Conservation (phyloP, 2,888 invertebrate genomes). For the Troides aeacus region DNA sequence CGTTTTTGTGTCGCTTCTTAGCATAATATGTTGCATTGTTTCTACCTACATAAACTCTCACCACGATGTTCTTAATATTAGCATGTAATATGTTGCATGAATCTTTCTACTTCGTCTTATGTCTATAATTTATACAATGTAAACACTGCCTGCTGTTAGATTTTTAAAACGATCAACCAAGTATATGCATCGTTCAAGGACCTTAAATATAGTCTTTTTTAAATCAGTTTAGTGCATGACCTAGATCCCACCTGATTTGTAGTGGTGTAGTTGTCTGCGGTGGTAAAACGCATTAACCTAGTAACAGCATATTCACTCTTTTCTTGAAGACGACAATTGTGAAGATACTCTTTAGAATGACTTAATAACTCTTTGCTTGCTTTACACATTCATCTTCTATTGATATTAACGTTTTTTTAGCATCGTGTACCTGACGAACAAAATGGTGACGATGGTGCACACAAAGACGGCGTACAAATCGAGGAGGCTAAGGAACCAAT, state of each 20-base stretch:
- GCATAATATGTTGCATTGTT: conserved; percentile 25
- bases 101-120: not conserved
- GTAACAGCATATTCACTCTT: too few species aligned
- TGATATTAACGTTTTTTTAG: conserved; percentile 43
- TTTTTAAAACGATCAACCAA: too few species aligned
- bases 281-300: too few species aligned
- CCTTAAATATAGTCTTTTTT: too few species aligned
- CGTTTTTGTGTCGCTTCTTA: conserved; percentile 24
- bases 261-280: too few species aligned
- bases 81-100: not conserved
- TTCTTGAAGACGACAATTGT: too few species aligned
- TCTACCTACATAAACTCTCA: conserved; percentile 5
- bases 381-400: not conserved
- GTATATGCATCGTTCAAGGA: too few species aligned
- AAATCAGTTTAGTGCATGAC: too few species aligned
- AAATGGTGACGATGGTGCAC: conserved; percentile 44
- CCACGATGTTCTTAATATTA: not conserved
- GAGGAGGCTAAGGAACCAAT: conserved; percentile 46
- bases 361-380: not conserved
- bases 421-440: conserved; percentile 71
- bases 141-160: too few species aligned
- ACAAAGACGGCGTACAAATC: conserved; percentile 45
- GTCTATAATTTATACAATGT: too few species aligned
- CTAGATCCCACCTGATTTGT: too few species aligned
- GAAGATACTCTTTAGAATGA: not conserved